These are phyloP conservation scores for Cryptosula pallasiana DNA, from an alignment of 2,888 invertebrate genomes.

Conservation along the genomic window DNA sequence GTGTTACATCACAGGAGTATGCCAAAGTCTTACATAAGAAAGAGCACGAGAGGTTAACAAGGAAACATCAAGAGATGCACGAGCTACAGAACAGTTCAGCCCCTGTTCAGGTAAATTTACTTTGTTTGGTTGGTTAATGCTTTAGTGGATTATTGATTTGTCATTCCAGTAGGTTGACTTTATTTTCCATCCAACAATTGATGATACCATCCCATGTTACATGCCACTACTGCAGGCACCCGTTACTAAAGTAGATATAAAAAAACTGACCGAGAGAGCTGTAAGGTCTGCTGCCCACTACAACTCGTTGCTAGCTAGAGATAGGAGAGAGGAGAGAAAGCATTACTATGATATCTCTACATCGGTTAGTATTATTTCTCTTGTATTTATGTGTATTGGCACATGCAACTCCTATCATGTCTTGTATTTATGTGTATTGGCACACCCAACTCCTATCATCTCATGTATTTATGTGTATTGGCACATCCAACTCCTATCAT, in stretches of 20 bases:
- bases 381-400: too few species aligned
- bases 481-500: too few species aligned
- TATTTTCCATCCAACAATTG: too few species aligned
- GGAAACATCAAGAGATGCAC: conserved; percentile 50
- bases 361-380: conserved; percentile 50
- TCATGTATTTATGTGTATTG: too few species aligned
- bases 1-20: conserved; percentile 49
- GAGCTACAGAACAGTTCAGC: conserved; percentile 27
- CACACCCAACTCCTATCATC: too few species aligned
- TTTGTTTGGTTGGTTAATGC: too few species aligned
- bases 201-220: too few species aligned
- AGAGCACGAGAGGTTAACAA: conserved; percentile 48
- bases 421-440: too few species aligned
- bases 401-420: too few species aligned
- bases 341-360: conserved; percentile 90
- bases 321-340: conserved; percentile 66
- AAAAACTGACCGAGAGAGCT: conserved; percentile 46
- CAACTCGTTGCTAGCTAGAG: conserved; percentile 79
- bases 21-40: conserved; percentile 47
- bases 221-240: conserved; percentile 35
- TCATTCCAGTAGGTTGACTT: too few species aligned
- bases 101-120: conserved; percentile 30
- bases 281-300: conserved; percentile 63
- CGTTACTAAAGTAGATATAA: conserved; percentile 46
- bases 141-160: too few species aligned